phyloP scores from a whole-genome alignment of 2,888 invertebrate genomes.

The Macaria notata region DNA sequence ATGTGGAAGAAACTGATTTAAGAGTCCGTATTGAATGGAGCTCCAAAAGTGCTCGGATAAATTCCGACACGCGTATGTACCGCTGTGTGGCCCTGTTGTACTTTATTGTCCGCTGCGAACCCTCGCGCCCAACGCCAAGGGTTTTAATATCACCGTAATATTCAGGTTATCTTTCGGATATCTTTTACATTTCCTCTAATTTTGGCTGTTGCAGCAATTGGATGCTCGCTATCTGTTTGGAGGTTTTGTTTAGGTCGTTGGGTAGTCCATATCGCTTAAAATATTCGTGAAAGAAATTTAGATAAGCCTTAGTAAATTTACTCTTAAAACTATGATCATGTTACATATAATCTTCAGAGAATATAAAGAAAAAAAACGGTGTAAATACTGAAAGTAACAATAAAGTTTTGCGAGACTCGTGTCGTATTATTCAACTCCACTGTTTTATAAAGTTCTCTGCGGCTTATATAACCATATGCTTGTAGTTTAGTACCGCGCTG shows the following conservation, averaged over 20 bases:
- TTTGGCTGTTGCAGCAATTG: background rate
- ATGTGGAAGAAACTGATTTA: constrained; percentile 72
- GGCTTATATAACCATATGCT: constrained; percentile 18
- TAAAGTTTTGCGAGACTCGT: constrained; percentile 12
- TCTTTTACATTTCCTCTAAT: background rate
- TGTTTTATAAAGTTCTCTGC: constrained; percentile 19
- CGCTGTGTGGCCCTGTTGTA: constrained; percentile 34
- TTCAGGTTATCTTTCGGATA: background rate
- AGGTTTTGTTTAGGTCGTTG: too few species aligned
- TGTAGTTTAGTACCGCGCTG: constrained; percentile 18
- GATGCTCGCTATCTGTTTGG: too few species aligned
- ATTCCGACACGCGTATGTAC: constrained; percentile 47
- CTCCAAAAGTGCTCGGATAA: constrained; percentile 56
- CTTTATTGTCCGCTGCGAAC: constrained; percentile 35
- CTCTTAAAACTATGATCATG: too few species aligned
- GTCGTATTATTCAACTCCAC: too few species aligned
- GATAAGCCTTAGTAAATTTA: too few species aligned
- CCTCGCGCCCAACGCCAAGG: background rate
- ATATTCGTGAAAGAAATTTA: too few species aligned
- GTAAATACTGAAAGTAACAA: constrained; percentile 10
- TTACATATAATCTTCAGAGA: too few species aligned
- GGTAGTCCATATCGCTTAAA: too few species aligned
- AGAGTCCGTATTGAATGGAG: constrained; percentile 63
- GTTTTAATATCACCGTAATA: constrained; percentile 3
- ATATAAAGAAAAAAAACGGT: too few species aligned